Evolutionary conservation across 2,888 invertebrate species (phyloP).

Genomic region (Xestia c-nigrum): DNA sequence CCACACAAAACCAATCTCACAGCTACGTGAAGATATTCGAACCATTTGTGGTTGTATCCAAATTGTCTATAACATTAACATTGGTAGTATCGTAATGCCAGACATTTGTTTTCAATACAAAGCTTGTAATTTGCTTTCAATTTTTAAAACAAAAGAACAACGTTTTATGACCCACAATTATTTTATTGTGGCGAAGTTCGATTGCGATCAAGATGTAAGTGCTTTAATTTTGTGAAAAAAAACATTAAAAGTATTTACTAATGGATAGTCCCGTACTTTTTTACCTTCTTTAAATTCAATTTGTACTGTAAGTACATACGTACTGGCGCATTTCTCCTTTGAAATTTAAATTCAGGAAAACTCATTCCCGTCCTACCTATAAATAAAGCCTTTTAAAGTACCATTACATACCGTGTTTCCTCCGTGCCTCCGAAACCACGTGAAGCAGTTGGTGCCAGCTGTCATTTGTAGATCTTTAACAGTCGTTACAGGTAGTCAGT

Average conservation of each 20-base stretch:
- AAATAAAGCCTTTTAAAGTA: too few species aligned
- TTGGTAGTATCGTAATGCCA: conserved; percentile 37
- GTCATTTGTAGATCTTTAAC: too few species aligned
- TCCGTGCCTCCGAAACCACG: too few species aligned
- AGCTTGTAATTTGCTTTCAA: conserved; percentile 53
- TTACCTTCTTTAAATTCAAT: not conserved
- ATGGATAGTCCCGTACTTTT: not conserved
- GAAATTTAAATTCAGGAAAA: not conserved
- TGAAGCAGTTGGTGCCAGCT: too few species aligned
- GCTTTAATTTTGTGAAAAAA: conserved; percentile 24
- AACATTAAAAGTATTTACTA: not conserved
- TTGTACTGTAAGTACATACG: not conserved
- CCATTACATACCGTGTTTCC: too few species aligned
- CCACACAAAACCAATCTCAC: conserved; percentile 26
- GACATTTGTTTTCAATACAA: conserved; percentile 37
- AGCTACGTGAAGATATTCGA: conserved; percentile 42
- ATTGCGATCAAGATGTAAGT: conserved; percentile 37
- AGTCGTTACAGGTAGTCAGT: too few species aligned
- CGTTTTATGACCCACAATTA: conserved; percentile 7
- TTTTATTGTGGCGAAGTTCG: conserved; percentile 14
- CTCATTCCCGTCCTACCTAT: not conserved
- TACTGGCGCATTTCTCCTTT: not conserved
- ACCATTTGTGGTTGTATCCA: conserved; percentile 38
- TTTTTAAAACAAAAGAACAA: conserved; percentile 51
- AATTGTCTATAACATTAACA: conserved; percentile 36